phyloP scores from a whole-genome alignment of 1,140 invertebrate species.

The Papilio helenus region DNA sequence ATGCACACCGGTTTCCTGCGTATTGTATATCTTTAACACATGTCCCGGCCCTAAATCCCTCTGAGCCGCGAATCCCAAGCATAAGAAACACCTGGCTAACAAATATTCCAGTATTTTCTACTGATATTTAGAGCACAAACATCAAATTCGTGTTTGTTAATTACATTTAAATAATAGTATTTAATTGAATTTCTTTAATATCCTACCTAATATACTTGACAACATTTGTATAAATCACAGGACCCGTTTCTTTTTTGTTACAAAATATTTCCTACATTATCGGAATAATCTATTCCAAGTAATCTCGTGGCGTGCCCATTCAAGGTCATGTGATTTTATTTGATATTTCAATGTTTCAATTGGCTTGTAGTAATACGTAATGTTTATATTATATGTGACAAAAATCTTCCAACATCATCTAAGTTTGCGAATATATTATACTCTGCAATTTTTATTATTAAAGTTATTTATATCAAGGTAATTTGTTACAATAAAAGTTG shows the following conservation, averaged over 20 bases:
- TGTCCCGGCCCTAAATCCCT: not conserved
- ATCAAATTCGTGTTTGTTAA: not conserved
- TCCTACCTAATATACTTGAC: not conserved
- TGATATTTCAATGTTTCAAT: constrained; percentile 21
- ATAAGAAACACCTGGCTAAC: not conserved
- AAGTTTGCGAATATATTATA: not conserved
- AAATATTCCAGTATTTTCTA: not conserved
- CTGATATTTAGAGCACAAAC: not conserved
- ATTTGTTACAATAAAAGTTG: not conserved
- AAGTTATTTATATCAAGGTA: not conserved
- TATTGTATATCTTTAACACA: not conserved
- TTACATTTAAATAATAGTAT: not conserved
- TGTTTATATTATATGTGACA: not conserved
- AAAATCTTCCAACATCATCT: not conserved
- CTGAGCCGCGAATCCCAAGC: not conserved
- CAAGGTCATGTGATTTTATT: constrained; percentile 20
- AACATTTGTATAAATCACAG: not conserved
- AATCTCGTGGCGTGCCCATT: constrained; percentile 15
- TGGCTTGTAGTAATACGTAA: not conserved
- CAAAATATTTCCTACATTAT: constrained; percentile 29
- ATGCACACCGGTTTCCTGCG: not conserved
- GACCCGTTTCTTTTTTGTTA: not conserved
- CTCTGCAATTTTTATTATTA: not conserved
- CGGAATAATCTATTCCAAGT: constrained; percentile 34
- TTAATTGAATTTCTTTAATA: not conserved